Percentiles rank a stretch among this genome's conserved stretches.
Conservation (phyloP, 2,888 invertebrate genomes). For the Lithosia quadra region DNA sequence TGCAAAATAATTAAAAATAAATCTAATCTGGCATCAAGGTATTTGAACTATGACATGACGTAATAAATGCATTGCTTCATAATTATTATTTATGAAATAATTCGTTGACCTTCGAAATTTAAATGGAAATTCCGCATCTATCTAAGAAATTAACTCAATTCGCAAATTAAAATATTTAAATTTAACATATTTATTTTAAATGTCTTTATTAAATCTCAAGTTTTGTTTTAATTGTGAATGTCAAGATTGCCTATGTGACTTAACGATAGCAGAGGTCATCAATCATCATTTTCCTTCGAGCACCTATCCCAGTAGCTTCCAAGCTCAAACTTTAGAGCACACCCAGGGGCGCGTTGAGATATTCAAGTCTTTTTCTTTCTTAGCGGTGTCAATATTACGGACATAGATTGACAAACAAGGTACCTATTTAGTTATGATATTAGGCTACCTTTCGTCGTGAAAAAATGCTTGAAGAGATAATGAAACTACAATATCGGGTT, state of each 20-base stretch:
- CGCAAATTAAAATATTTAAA: neutral
- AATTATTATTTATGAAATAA: neutral
- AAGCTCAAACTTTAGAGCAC: too few species aligned
- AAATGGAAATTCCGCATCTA: neutral
- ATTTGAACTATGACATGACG: conserved; percentile 1
- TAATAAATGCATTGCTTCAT: conserved; percentile 1
- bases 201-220: neutral
- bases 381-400: too few species aligned
- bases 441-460: too few species aligned
- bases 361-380: too few species aligned
- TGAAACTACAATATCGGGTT: too few species aligned
- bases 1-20: neutral
- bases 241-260: neutral
- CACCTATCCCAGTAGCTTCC: neutral
- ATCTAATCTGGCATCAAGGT: neutral
- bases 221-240: neutral
- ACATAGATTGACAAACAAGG: too few species aligned
- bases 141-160: neutral
- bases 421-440: too few species aligned
- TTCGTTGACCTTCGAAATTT: conserved; percentile 4
- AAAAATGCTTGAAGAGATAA: too few species aligned
- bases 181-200: neutral
- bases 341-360: too few species aligned
- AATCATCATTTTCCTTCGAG: neutral
- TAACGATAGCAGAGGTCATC: neutral